phyloP scores from a whole-genome alignment of 2,113 vertebrate genomes.

The Eurystomus gularis region DNA sequence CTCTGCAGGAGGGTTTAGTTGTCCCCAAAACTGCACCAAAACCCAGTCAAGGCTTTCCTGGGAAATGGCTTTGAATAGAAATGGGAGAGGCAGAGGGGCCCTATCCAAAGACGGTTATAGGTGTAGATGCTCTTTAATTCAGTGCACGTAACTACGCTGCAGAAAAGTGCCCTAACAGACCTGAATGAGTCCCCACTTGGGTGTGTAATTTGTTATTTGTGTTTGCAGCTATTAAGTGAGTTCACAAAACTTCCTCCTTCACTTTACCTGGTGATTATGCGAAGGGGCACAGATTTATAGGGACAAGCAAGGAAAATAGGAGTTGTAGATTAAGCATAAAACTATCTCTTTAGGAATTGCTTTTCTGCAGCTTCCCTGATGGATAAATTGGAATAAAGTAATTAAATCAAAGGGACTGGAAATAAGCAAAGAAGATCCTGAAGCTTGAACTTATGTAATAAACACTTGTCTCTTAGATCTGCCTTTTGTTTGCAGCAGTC shows the following conservation, averaged over 20 bases:
- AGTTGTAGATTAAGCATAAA: neutral
- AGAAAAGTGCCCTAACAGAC: neutral
- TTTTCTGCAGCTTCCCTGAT: neutral
- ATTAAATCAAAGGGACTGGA: neutral
- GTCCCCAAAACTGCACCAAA: neutral
- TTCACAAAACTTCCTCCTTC: neutral
- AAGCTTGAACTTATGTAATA: neutral
- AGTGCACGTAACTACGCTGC: neutral
- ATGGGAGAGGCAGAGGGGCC: neutral
- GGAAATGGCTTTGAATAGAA: neutral
- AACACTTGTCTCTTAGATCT: neutral
- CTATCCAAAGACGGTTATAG: neutral
- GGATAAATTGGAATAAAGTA: neutral
- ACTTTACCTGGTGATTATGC: neutral
- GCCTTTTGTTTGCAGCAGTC: conserved; percentile 20
- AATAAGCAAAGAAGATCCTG: neutral
- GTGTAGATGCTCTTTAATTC: neutral
- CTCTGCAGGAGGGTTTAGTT: neutral
- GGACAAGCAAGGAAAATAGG: neutral
- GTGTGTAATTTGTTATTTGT: neutral
- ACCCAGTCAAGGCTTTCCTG: neutral
- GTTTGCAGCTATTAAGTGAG: neutral
- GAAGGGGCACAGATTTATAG: neutral
- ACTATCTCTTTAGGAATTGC: neutral
- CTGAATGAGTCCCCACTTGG: neutral